Conservation (phyloP, 1,140 invertebrate species). For the Drosophila yakuba region DNA sequence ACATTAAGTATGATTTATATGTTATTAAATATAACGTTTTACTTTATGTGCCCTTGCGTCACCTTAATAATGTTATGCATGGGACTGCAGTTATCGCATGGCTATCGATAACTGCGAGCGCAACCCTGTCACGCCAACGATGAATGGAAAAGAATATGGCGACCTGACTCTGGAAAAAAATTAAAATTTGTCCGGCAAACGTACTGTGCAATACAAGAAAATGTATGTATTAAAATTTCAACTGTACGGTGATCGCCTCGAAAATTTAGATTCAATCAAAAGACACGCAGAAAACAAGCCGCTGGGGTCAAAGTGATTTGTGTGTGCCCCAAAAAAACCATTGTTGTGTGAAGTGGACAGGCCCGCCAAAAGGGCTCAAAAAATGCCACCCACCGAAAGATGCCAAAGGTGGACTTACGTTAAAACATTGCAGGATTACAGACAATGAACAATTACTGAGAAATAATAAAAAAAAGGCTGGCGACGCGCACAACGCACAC, state of each 20-base stretch:
- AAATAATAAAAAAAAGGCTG: conserved; percentile 21
- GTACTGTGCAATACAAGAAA: conserved; percentile 48
- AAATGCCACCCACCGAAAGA: conserved; percentile 6
- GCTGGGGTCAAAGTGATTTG: not conserved
- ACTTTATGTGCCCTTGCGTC: conserved; percentile 6
- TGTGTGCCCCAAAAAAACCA: conserved; percentile 14
- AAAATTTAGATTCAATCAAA: not conserved
- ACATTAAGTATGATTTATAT: not conserved
- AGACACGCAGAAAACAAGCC: too few relatives aligned
- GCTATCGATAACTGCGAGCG: conserved; percentile 22
- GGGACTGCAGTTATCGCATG: not conserved
- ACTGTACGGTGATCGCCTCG: not conserved
- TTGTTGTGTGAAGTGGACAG: conserved; percentile 27
- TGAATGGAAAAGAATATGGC: conserved; percentile 50
- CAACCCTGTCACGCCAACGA: conserved; percentile 32
- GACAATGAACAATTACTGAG: not conserved
- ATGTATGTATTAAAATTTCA: conserved; percentile 52
- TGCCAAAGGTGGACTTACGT: not conserved
- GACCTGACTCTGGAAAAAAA: conserved; percentile 56
- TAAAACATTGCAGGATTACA: not conserved
- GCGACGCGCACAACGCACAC: conserved; percentile 41
- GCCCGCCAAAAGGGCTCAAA: conserved; percentile 24
- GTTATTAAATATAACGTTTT: not conserved
- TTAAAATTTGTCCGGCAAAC: conserved; percentile 67
- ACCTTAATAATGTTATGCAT: conserved; percentile 9